Evolutionary conservation across 2,113 vertebrate species (phyloP), one percentile per base, ranked within the genome.

Genomic region (Hirundichthys speculiger): DNA sequence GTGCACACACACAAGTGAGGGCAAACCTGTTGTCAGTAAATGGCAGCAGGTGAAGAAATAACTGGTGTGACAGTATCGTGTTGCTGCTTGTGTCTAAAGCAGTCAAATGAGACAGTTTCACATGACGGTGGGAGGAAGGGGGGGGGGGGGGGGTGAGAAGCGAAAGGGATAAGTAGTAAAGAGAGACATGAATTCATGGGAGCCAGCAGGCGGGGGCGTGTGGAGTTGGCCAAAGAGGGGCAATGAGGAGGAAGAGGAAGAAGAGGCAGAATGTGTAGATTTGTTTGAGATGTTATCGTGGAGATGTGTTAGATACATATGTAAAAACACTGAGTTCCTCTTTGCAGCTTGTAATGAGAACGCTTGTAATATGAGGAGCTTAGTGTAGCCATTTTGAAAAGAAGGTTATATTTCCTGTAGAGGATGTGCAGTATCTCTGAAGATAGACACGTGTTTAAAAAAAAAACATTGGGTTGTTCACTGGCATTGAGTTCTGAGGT

Each of bases 41-140:
- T 85, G 88, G 78, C 82, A 11, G 66, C 73, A 69, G 88, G 84
- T 90, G 89, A 91, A 88, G 89, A 89, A 89, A 92, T 79, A 77
- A 62, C 70, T 74, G 74, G 69, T 75, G 84, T 85, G 84, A 77
- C 70, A 45, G 87, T 90, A 77, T 92, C 90, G 3, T 90, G 92
- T 92, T 91, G 83, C 85, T 43, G 84, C 92, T 86, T 93, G 92
- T 48, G 84, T 77, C 2, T 54, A 66, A 70, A 80, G 73, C 70
- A 84, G 84, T 77, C 79, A 75, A 78, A 79, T 73, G 41, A 88
- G 69, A 63, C 21, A 58, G 82, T 91, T 92, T 91, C 89, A 86
- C 88, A 92, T 78, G 82, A 80, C 62, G 83, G 78, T 56, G 82
- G 79, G 73, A 79, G 77, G 46, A 61, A 22, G 43, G 57, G 8